Evolutionary conservation across 30 jellyfish, hydroid and myxozoan species (phyloP).

Genomic region (Aurelia sp.): DNA sequence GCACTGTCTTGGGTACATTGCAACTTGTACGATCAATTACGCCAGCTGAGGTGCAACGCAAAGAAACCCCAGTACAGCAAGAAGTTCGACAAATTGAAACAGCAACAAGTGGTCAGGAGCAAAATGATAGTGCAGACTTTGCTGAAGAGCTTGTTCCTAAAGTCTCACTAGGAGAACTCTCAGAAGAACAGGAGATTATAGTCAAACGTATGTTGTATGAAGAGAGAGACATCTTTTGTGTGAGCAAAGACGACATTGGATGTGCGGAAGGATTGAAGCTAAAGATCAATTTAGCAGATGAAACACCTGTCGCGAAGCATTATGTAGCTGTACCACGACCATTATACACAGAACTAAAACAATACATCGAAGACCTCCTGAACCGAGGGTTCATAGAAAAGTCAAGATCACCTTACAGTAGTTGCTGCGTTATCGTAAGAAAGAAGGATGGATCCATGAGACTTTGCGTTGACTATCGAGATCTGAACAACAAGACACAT

Average conservation of each 20-base stretch:
- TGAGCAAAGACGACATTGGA: background rate
- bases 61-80: background rate
- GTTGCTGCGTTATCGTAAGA: no score
- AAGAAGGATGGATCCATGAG: no score
- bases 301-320: no score
- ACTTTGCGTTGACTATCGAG: no score
- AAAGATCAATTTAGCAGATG: constrained; percentile 16
- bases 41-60: constrained; percentile 5
- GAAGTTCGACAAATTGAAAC: background rate
- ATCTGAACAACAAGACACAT: no score
- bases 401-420: no score
- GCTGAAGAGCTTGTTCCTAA: constrained; percentile 13
- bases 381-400: no score
- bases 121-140: background rate
- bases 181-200: constrained; percentile 5
- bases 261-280: constrained; percentile 19
- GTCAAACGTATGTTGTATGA: constrained; percentile 5
- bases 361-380: no score
- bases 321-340: no score
- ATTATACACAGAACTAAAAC: no score
- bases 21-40: constrained; percentile 12
- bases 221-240: constrained; percentile 24
- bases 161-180: background rate
- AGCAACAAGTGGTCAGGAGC: background rate
- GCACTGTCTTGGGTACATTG: constrained; percentile 12